A percentile compares a stretch with the other conserved stretches of the same genome.
Evolutionary conservation across 2,113 vertebrate genomes (phyloP).

Genomic region (Onychostoma macrolepis): DNA sequence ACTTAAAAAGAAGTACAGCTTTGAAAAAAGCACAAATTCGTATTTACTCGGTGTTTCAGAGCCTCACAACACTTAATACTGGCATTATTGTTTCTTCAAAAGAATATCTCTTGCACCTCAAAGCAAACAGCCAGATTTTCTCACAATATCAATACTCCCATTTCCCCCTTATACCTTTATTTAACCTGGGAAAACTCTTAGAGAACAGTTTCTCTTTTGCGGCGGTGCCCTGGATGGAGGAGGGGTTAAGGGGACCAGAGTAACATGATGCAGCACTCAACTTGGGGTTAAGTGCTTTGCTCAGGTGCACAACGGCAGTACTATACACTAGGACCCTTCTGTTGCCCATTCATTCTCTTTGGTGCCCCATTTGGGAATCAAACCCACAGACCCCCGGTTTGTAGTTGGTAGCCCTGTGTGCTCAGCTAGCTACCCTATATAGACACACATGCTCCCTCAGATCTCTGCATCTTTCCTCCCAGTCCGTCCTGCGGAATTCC

Average conservation of each 20-base stretch:
- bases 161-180: slow-evolving; percentile 49
- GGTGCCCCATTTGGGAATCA: slow-evolving; percentile 49
- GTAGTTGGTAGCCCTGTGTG: slow-evolving; percentile 37
- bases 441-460: slow-evolving; percentile 21
- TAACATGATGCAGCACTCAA: slow-evolving; percentile 63
- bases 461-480: slow-evolving; percentile 7
- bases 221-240: slow-evolving; percentile 52
- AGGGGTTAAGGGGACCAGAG: slow-evolving; percentile 57
- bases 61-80: slow-evolving; percentile 16
- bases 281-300: slow-evolving; percentile 62
- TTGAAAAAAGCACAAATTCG: background rate
- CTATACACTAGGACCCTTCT: slow-evolving; percentile 58
- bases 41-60: slow-evolving; percentile 6
- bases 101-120: slow-evolving; percentile 38
- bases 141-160: slow-evolving; percentile 46
- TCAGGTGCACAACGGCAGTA: slow-evolving; percentile 60
- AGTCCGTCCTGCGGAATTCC: slow-evolving; percentile 3
- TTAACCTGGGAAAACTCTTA: slow-evolving; percentile 57
- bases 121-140: slow-evolving; percentile 44
- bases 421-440: slow-evolving; percentile 37
- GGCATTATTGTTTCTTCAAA: slow-evolving; percentile 37
- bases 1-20: background rate
- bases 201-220: slow-evolving; percentile 56
- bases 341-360: slow-evolving; percentile 54
- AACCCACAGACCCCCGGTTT: slow-evolving; percentile 46